Evolutionary conservation across 2,113 vertebrate genomes (phyloP).

Genomic region (Cheilinus undulatus): DNA sequence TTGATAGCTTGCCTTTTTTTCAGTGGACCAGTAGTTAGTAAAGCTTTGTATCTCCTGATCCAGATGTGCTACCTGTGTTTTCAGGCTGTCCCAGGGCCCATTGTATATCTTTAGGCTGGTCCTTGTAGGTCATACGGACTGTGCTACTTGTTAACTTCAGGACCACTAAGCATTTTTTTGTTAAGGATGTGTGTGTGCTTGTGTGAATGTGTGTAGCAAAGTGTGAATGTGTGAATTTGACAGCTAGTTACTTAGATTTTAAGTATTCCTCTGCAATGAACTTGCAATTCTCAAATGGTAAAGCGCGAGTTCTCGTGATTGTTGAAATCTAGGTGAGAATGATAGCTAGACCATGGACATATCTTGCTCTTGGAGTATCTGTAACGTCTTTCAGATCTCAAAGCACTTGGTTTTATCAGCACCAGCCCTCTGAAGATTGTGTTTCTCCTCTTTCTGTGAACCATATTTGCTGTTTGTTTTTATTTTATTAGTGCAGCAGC

Average conservation of each 20-base stretch:
- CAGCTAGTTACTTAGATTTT: constrained; percentile 69
- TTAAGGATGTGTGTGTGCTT: constrained; percentile 17
- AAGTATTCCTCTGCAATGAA: constrained; percentile 67
- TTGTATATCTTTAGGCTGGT: constrained; percentile 80
- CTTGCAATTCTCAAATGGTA: constrained; percentile 44
- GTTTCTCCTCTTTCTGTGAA: constrained; percentile 39
- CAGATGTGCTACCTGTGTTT: constrained; percentile 73
- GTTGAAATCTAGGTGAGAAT: constrained; percentile 61
- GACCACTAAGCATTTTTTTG: constrained; percentile 75
- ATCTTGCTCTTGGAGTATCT: constrained; percentile 75
- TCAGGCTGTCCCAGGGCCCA: constrained; percentile 68
- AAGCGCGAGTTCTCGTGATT: constrained; percentile 58
- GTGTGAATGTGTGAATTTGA: constrained; percentile 63
- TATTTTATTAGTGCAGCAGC: constrained; percentile 64
- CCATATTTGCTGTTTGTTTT: constrained; percentile 58
- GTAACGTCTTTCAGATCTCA: constrained; percentile 63
- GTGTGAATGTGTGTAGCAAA: constrained; percentile 21
- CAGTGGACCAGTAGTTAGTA: constrained; percentile 78
- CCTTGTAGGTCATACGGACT: constrained; percentile 74
- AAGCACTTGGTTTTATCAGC: constrained; percentile 72
- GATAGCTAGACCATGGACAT: constrained; percentile 66
- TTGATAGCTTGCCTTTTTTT: constrained; percentile 68
- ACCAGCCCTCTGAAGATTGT: constrained; percentile 54
- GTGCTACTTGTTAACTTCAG: constrained; percentile 72
- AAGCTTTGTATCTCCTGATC: constrained; percentile 71